Evolutionary conservation across 1,140 invertebrate genomes (phyloP), one percentile per base, ranked within the genome.

Genomic region (Sarcophaga bullata): DNA sequence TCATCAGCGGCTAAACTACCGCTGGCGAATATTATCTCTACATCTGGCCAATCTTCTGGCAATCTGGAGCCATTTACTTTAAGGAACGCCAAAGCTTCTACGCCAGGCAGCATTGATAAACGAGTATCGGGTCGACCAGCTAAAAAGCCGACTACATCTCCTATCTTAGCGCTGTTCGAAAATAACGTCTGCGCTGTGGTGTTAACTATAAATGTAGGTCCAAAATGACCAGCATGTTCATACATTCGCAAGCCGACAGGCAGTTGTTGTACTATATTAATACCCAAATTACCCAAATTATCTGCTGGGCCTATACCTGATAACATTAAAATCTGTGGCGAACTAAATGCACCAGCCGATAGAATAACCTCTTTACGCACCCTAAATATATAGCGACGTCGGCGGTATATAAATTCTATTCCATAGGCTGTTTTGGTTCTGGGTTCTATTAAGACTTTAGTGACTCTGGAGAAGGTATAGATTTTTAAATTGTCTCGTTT

Each of bases 261-360:
- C 8, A 94, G 90, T 86, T 95, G 92, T 85, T 94, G 90, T 46
- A 95, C 89, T 0, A 94, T 90, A 0, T 92, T 90, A 49, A 96
- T 95, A 3, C 93, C 92, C 2, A 95, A 86, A 52, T 93, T 91
- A 75, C 93, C 86, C 17, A 97, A 85, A 84, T 92, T 90, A 68
- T 90, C 83, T 85, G 90, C 92, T 37, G 95, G 94, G 7, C 95
- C 95, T n/a, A 96, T 91, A 2, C 95, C 96, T 1, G 94, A 95
- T 3, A 96, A 89, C 94, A 96, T 95, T 54, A 97, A 89, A 11
- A 97, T 85, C 90, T 96, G 95, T 3, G 95, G 94, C 8, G 95
- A 94, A 87, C 94, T 94, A 73, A 96, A 93, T 0, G 95, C 92
- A 0, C 95, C 96, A 8, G 94, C 95, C 47, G 94, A 93, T 47